A percentile compares a stretch with the other conserved stretches of the same genome.
Conservation (phyloP, 2,113 vertebrate species). For the Cololabis saira region DNA sequence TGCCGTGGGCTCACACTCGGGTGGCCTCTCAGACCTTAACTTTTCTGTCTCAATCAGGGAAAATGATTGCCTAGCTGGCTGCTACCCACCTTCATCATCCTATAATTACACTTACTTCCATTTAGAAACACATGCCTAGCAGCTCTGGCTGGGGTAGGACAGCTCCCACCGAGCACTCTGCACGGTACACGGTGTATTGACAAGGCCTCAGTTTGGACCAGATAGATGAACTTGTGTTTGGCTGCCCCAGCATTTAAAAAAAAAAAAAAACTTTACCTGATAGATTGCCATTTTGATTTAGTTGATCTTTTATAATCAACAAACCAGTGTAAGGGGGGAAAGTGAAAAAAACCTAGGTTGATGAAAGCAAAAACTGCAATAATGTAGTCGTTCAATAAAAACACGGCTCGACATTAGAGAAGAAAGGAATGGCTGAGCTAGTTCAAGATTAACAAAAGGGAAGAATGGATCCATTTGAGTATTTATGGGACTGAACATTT, state of each 20-base stretch:
- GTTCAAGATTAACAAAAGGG: too few relatives aligned
- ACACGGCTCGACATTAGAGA: too few relatives aligned
- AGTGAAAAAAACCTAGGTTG: too few relatives aligned
- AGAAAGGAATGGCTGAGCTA: too few relatives aligned
- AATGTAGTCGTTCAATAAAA: too few relatives aligned
- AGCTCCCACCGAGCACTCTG: conserved; percentile 34
- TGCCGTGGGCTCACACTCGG: conserved; percentile 56
- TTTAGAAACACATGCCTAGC: conserved; percentile 69
- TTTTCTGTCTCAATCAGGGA: conserved; percentile 76
- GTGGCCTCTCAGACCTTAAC: conserved; percentile 72
- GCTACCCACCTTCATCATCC: conserved; percentile 71
- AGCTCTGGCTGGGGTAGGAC: conserved; percentile 55
- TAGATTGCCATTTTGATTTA: not conserved
- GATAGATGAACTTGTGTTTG: conserved; percentile 1
- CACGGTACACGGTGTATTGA: conserved; percentile 5
- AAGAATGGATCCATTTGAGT: too few relatives aligned
- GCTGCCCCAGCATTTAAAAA: conserved; percentile 1
- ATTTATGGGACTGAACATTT: too few relatives aligned
- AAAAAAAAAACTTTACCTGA: not conserved
- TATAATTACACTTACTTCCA: conserved; percentile 80
- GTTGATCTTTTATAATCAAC: conserved; percentile 9
- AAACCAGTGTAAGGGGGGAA: not conserved
- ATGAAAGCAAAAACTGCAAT: too few relatives aligned
- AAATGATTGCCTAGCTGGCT: conserved; percentile 78
- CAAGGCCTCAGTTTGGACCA: conserved; percentile 10